These are phyloP conservation scores for Acanthosepion pharaonis DNA, from an alignment of 2,888 invertebrate genomes.

Conservation along the genomic window DNA sequence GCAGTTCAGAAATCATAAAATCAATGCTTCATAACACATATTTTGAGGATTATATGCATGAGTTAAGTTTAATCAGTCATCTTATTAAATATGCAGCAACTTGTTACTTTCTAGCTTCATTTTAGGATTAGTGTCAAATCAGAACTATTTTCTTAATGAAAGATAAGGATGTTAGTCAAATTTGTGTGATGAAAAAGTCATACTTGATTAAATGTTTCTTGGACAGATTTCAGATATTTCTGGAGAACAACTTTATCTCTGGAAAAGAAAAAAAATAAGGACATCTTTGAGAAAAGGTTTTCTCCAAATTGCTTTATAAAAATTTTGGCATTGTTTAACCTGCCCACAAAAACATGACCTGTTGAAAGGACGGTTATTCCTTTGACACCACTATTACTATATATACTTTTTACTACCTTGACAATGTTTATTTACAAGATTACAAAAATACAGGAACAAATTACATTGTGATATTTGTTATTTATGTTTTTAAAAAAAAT, in stretches of 20 bases:
- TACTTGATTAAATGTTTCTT: slow-evolving; percentile 69
- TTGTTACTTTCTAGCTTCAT: not conserved
- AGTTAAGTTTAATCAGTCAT: not conserved
- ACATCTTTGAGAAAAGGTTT: not conserved
- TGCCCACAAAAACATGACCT: no score
- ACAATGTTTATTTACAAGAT: no score
- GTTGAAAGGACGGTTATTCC: no score
- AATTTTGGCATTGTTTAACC: not conserved
- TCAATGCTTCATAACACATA: no score
- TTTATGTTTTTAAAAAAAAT: no score
- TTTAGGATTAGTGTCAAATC: not conserved
- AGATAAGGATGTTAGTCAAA: not conserved
- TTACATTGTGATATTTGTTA: no score
- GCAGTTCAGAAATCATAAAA: no score
- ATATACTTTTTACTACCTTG: no score
- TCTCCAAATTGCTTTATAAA: not conserved
- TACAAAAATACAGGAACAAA: no score
- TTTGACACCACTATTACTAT: no score
- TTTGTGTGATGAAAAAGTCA: slow-evolving; percentile 44
- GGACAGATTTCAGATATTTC: slow-evolving; percentile 66
- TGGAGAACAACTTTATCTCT: slow-evolving; percentile 70
- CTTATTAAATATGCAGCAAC: not conserved
- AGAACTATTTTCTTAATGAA: not conserved
- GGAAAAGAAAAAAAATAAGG: not conserved
- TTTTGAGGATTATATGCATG: no score